Evolutionary conservation across 1,140 invertebrate genomes (phyloP), one percentile per base, ranked within the genome.

Genomic region (Sycophaga agraensis): DNA sequence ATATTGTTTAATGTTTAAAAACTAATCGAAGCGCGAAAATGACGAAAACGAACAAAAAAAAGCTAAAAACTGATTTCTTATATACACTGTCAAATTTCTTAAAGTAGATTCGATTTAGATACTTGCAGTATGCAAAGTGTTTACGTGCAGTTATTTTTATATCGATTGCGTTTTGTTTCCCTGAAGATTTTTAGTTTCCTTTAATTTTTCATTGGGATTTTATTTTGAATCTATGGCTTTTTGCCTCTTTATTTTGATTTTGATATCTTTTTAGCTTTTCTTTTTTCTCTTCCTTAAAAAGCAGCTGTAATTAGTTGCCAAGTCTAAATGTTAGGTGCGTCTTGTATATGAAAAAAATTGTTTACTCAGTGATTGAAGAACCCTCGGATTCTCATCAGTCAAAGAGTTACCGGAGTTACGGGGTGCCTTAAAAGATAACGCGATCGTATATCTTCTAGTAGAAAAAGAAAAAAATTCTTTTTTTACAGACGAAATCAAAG

Each of bases 371-470:
- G 39, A 63, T 63, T 53, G 53, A 51, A 58, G 39, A 63, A 45
- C 45, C 46, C 37, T 34, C 17, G 22, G 39, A 39, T 58, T 58
- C 39, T 57, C 43, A 40, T 61, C 57, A 59, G 55, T 59, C 48
- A 61, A 55, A 48, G 53, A 63, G 37, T 55, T 57, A 63, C 37
- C 45, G 46, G 22, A 63, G 26, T 48, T 63, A 63, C 26, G 54
- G 28, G 54, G 51, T 63, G 39, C 51, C 59, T 61, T 54, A 40
- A 54, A 61, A 61, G 42, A 55, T 61, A 61, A 61, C 42, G 59
- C 59, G 59, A 61, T 48, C 28, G 24, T 37, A 54, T n/a, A 46
- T 61, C 19, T 39, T 46, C 7, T 39, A 48, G n/a, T 39, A 39
- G 17, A 46, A 8, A 46, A 61, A 55, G 37, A 58, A 17, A 28